Conservation (phyloP, 2,888 invertebrate genomes). For the Stenurella melanura region DNA sequence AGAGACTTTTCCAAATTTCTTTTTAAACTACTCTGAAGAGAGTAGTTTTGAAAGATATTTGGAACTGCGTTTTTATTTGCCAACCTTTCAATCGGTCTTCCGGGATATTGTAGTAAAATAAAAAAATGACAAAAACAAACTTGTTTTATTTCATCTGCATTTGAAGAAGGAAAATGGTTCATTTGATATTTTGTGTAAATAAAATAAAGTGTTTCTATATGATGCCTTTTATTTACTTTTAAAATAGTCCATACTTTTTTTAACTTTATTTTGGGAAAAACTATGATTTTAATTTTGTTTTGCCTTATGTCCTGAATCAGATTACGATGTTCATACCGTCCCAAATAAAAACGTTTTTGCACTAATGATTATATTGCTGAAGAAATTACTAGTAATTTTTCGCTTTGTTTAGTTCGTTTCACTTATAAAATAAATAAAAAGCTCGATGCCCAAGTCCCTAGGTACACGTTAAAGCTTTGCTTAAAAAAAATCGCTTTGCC, state of each 20-base stretch:
- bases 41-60: conserved; percentile 67
- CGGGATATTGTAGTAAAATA: conserved; percentile 54
- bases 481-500: background rate
- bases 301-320: conserved; percentile 33
- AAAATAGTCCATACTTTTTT: conserved; percentile 44
- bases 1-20: conserved; percentile 68
- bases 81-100: conserved; percentile 59
- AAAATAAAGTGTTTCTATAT: conserved; percentile 48
- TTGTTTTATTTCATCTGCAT: conserved; percentile 66
- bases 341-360: conserved; percentile 51
- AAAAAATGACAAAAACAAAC: conserved; percentile 59
- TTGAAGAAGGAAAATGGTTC: conserved; percentile 47
- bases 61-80: conserved; percentile 70
- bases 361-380: conserved; percentile 55
- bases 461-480: background rate
- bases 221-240: conserved; percentile 35
- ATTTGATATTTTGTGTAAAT: conserved; percentile 47
- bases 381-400: conserved; percentile 34
- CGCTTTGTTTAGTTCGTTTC: conserved; percentile 29
- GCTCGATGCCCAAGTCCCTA: conserved; percentile 34
- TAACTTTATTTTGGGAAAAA: conserved; percentile 23
- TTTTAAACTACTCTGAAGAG: conserved; percentile 62
- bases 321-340: conserved; percentile 16
- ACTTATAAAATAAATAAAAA: conserved; percentile 38
- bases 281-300: background rate